Evolutionary conservation across 2,797 vertebrate species (phyloP).

Genomic region (Mormyrops boulengeri): DNA sequence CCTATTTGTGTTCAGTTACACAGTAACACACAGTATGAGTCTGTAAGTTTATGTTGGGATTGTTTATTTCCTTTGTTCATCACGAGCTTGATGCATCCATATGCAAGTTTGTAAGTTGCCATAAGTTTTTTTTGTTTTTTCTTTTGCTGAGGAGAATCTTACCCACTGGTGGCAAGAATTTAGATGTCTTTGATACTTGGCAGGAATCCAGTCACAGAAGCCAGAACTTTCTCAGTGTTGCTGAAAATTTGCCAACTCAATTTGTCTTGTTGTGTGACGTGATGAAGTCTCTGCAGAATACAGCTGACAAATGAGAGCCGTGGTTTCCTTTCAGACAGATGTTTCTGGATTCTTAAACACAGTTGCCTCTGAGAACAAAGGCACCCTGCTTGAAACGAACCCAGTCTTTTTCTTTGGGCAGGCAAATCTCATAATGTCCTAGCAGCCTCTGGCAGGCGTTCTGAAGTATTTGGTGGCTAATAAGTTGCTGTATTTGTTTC

Average conservation of each 20-base stretch:
- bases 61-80: not conserved
- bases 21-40: not conserved
- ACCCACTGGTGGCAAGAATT: not conserved
- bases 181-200: not conserved
- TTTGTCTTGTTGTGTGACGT: constrained; percentile 8
- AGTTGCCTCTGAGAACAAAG: not conserved
- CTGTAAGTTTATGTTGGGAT: not conserved
- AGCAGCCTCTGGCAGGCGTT: not conserved
- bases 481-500: not conserved
- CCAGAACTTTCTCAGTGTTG: not conserved
- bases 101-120: not conserved
- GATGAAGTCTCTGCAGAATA: not conserved
- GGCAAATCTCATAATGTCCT: not conserved
- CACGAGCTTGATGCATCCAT: not conserved
- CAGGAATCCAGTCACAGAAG: not conserved
- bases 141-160: not conserved
- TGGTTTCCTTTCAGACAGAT: constrained; percentile 2
- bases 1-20: not conserved
- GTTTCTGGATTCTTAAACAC: not conserved
- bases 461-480: not conserved
- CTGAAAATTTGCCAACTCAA: not conserved
- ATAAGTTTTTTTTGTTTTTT: not conserved
- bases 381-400: not conserved
- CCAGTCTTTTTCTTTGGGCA: not conserved
- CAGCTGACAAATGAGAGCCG: not conserved